These are phyloP conservation scores for Ischnus inquisitorius DNA, from an alignment of 2,888 invertebrate species.

Conservation along the genomic window DNA sequence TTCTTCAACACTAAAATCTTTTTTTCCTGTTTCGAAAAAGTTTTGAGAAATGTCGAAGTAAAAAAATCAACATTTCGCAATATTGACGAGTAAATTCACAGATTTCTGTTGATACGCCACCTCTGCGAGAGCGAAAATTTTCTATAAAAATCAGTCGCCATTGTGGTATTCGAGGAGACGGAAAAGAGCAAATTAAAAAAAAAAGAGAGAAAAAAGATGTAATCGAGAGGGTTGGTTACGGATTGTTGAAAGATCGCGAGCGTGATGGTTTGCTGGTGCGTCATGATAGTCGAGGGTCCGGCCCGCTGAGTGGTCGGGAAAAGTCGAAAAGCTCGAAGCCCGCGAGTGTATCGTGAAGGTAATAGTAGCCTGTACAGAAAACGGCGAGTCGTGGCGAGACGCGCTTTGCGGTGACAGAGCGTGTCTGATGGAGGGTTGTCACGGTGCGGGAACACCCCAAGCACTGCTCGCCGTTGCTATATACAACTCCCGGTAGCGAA, in stretches of 20 bases:
- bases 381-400: conserved; percentile 47
- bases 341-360: conserved; percentile 44
- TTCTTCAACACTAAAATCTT: no score
- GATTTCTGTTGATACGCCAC: no score
- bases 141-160: no score
- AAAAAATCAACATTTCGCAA: no score
- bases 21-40: no score
- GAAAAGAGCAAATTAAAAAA: conserved; percentile 13
- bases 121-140: no score
- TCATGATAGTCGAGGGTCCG: conserved; percentile 60
- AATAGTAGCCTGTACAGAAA: conserved; percentile 42
- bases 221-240: conserved; percentile 47
- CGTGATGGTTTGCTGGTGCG: conserved; percentile 54
- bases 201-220: neutral
- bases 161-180: neutral
- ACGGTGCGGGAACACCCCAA: conserved; percentile 82
- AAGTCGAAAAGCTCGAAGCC: conserved; percentile 64
- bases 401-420: conserved; percentile 83
- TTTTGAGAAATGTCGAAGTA: no score
- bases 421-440: conserved; percentile 85
- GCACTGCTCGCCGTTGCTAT: conserved; percentile 59
- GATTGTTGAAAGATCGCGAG: conserved; percentile 60
- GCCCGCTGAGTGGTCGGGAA: conserved; percentile 5
- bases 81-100: no score
- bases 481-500: conserved; percentile 50